Evolutionary conservation across 2,888 invertebrate species (phyloP).

Genomic region (Fragum whitleyi): DNA sequence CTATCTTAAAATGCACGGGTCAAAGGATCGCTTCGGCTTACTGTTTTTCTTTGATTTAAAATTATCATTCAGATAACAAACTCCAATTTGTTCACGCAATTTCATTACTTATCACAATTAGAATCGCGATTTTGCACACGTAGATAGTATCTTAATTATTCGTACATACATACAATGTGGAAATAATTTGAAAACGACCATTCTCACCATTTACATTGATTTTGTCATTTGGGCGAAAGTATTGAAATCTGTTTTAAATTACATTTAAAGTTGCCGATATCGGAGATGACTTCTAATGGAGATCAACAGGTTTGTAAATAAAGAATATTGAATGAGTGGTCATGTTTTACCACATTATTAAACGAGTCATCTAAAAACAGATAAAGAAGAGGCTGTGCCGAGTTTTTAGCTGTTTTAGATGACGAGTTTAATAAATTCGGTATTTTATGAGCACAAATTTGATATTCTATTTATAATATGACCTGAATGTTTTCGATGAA

Average conservation of each 20-base stretch:
- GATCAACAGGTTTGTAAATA: slow-evolving; percentile 56
- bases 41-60: background rate
- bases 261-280: slow-evolving; percentile 40
- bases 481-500: no score
- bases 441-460: no score
- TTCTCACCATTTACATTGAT: background rate
- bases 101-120: background rate
- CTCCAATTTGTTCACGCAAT: background rate
- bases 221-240: background rate
- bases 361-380: no score
- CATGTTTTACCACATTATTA: no score
- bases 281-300: slow-evolving; percentile 45
- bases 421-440: no score
- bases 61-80: background rate
- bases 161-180: no score
- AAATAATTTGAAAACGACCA: no score
- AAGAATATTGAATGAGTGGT: no score
- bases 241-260: background rate
- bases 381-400: no score
- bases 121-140: background rate
- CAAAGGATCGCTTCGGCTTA: background rate
- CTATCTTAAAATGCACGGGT: background rate
- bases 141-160: background rate
- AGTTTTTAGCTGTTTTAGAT: no score
- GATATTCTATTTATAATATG: no score